Conservation (phyloP, 1,140 invertebrate genomes). For the Drosophila subobscura region DNA sequence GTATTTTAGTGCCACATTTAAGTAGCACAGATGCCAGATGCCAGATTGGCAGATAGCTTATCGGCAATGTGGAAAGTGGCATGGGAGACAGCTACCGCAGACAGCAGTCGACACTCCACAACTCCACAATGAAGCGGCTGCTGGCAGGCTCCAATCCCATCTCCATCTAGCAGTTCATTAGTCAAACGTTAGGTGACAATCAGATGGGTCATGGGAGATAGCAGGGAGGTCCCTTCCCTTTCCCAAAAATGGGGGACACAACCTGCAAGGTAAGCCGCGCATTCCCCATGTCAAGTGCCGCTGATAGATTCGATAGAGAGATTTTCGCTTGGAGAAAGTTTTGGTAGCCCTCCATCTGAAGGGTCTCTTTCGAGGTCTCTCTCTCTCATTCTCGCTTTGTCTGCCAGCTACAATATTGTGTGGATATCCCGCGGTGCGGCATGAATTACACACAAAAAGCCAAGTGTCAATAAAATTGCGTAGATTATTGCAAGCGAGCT, state of each 20-base stretch:
- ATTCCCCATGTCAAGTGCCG: slow-evolving; percentile 57
- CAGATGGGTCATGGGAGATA: slow-evolving; percentile 55
- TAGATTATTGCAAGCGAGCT: slow-evolving; percentile 78
- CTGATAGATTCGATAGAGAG: slow-evolving; percentile 28
- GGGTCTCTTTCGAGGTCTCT: neutral
- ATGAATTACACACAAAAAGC: slow-evolving; percentile 69
- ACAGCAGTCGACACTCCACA: slow-evolving; percentile 25
- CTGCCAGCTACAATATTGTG: slow-evolving; percentile 13
- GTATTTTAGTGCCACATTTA: slow-evolving; percentile 53
- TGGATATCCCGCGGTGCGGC: slow-evolving; percentile 59
- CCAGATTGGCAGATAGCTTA: slow-evolving; percentile 60
- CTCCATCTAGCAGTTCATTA: slow-evolving; percentile 64
- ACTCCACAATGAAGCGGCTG: slow-evolving; percentile 11
- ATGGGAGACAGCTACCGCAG: slow-evolving; percentile 52
- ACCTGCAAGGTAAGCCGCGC: slow-evolving; percentile 47
- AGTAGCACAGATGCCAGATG: slow-evolving; percentile 65
- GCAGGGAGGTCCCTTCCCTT: slow-evolving; percentile 8
- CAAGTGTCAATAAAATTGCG: slow-evolving; percentile 80
- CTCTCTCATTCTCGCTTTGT: neutral
- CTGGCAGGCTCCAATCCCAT: slow-evolving; percentile 18
- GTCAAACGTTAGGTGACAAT: slow-evolving; percentile 79
- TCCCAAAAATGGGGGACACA: slow-evolving; percentile 45
- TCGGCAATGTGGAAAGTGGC: slow-evolving; percentile 67
- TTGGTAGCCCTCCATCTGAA: slow-evolving; percentile 9
- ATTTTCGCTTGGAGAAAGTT: slow-evolving; percentile 37